These are phyloP conservation scores for Potorous gilbertii DNA, from an alignment of 2,797 vertebrate genomes.

Conservation along the genomic window DNA sequence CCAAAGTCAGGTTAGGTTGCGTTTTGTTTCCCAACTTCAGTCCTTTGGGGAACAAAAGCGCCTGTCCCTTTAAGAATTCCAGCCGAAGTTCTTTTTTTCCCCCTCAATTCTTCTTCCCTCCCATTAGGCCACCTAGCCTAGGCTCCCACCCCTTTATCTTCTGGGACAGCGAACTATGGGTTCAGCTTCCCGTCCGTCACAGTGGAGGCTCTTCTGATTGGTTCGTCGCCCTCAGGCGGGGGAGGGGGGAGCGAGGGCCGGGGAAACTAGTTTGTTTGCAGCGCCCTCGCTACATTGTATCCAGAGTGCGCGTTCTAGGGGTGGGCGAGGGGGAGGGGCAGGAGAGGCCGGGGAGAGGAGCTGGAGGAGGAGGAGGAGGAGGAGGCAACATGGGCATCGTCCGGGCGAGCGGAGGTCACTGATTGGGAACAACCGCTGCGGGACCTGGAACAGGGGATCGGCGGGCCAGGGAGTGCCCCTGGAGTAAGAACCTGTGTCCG, in stretches of 20 bases:
- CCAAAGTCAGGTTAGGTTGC: neutral
- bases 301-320: constrained; percentile 42
- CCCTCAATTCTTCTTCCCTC: neutral
- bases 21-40: neutral
- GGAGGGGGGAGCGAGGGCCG: constrained; percentile 68
- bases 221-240: neutral
- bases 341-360: neutral
- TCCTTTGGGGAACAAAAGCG: neutral
- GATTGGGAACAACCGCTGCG: neutral
- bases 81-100: neutral
- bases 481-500: neutral
- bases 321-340: neutral
- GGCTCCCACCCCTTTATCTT: constrained; percentile 36
- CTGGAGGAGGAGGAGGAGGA: neutral
- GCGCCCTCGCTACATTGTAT: constrained; percentile 45
- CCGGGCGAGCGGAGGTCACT: neutral
- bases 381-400: neutral
- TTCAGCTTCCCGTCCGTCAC: constrained; percentile 52
- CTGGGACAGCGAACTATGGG: constrained; percentile 22
- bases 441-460: neutral
- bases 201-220: constrained; percentile 61
- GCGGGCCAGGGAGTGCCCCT: neutral
- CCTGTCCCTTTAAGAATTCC: constrained; percentile 77
- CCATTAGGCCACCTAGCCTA: neutral
- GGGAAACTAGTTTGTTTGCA: constrained; percentile 79